phyloP scores from a whole-genome alignment of 2,888 invertebrate genomes.

The Hyalella azteca region DNA sequence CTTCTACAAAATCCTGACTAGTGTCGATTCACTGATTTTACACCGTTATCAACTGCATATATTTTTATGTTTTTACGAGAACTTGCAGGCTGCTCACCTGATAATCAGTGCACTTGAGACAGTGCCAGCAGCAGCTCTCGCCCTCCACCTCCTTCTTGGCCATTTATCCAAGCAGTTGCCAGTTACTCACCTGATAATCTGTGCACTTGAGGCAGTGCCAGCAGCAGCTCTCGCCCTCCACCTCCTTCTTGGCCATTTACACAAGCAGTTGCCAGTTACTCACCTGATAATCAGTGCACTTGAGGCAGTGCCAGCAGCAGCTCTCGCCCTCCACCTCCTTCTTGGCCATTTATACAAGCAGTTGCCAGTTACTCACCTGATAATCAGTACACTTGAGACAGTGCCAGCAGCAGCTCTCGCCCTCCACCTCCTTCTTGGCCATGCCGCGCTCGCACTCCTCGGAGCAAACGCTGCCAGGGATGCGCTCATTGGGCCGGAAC shows the following conservation, averaged over 20 bases:
- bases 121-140: constrained; percentile 91
- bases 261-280: no score
- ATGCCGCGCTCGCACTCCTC: constrained; percentile 86
- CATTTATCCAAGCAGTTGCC: no score
- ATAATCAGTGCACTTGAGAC: constrained; percentile 86
- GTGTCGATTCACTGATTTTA: no score
- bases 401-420: constrained; percentile 91
- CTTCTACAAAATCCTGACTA: no score
- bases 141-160: constrained; percentile 92
- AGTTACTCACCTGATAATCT: neutral
- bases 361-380: constrained; percentile 78
- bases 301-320: constrained; percentile 86
- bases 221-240: constrained; percentile 88
- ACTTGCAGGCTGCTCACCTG: no score
- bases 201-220: constrained; percentile 72
- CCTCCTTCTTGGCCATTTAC: constrained; percentile 92
- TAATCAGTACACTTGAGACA: constrained; percentile 88
- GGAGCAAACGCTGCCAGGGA: constrained; percentile 87
- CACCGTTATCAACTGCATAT: no score
- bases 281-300: neutral
- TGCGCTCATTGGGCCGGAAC: constrained; percentile 78
- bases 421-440: constrained; percentile 90
- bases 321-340: constrained; percentile 88
- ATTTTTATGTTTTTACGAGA: no score
- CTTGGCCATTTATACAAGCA: no score